phyloP scores from a whole-genome alignment of 2,888 invertebrate species.

The Baronia brevicornis region DNA sequence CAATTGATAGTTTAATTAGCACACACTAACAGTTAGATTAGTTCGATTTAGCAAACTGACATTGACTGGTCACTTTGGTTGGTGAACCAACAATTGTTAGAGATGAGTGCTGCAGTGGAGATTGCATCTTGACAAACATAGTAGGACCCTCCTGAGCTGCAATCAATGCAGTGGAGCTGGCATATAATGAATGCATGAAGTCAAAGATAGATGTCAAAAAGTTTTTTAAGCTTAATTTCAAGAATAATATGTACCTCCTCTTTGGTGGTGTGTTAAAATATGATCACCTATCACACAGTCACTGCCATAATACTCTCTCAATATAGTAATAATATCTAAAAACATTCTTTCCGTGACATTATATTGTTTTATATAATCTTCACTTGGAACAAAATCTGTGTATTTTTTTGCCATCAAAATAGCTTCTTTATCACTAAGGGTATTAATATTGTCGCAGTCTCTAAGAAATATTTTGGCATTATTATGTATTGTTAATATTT shows the following conservation, averaged over 20 bases:
- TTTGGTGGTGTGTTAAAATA: conserved; percentile 80
- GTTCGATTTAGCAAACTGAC: too few relatives aligned
- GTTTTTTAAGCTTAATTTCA: neutral
- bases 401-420: conserved; percentile 74
- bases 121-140: too few relatives aligned
- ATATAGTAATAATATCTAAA: conserved; percentile 70
- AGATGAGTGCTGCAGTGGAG: too few relatives aligned
- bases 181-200: too few relatives aligned
- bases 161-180: too few relatives aligned
- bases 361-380: conserved; percentile 63
- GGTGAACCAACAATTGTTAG: too few relatives aligned
- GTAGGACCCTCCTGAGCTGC: too few relatives aligned
- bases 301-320: conserved; percentile 60
- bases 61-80: too few relatives aligned
- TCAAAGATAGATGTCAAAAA: too few relatives aligned
- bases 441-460: conserved; percentile 71
- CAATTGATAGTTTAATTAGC: too few relatives aligned
- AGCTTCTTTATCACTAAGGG: conserved; percentile 61
- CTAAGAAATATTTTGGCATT: conserved; percentile 77
- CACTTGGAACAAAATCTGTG: conserved; percentile 75
- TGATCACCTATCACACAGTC: conserved; percentile 70
- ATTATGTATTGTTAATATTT: conserved; percentile 78
- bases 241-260: conserved; percentile 61
- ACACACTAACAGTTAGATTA: too few relatives aligned
- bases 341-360: conserved; percentile 75